Percentiles rank a stretch among this genome's conserved stretches.
Conservation (phyloP, 2,888 invertebrate genomes). For the Sarcophaga caerulescens region DNA sequence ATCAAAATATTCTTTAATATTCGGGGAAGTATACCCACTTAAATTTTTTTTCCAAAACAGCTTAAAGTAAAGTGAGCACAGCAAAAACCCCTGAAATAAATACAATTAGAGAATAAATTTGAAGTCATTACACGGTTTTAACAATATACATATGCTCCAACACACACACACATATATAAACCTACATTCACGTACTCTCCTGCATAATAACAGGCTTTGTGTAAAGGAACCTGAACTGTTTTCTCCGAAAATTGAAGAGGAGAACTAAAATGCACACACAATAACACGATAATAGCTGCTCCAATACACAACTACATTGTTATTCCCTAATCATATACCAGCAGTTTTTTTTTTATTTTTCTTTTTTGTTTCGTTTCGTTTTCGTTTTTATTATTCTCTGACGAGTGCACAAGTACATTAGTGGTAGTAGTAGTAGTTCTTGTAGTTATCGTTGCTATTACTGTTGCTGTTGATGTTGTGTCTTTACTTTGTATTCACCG, state of each 20-base stretch:
- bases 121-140: slow-evolving; percentile 53
- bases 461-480: neutral
- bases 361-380: neutral
- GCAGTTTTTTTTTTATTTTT: neutral
- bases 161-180: neutral
- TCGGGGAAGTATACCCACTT: no score
- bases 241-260: neutral
- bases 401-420: neutral
- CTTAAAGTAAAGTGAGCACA: neutral
- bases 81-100: neutral
- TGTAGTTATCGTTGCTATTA: neutral
- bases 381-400: neutral
- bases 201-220: neutral
- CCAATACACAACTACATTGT: slow-evolving; percentile 15
- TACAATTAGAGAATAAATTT: slow-evolving; percentile 33
- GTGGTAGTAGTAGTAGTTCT: neutral
- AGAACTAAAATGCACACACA: neutral
- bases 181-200: neutral
- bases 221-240: neutral
- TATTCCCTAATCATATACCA: slow-evolving; percentile 30
- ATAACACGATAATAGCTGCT: neutral
- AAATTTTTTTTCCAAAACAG: no score
- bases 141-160: neutral
- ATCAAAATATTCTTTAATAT: no score
- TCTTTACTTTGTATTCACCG: slow-evolving; percentile 3